Percentiles rank a stretch among this genome's conserved stretches.
phyloP scores from a whole-genome alignment of 2,797 vertebrate genomes.

The Acanthiza pusilla region DNA sequence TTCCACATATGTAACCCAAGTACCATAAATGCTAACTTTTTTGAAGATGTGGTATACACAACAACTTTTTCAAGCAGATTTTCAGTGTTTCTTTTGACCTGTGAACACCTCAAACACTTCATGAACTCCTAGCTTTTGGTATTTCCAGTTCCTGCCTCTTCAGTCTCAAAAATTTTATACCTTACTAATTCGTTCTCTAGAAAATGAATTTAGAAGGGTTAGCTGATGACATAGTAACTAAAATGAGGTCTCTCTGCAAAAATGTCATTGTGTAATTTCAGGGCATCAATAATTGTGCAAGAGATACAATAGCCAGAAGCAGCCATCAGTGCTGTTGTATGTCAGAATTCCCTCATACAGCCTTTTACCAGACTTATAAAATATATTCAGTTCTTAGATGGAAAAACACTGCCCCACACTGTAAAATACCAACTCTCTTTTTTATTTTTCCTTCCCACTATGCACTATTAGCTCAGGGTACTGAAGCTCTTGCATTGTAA shows the following conservation, averaged over 20 bases:
- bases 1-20: not conserved
- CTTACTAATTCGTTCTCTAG: not conserved
- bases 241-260: not conserved
- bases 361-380: not conserved
- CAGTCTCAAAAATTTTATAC: not conserved
- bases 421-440: not conserved
- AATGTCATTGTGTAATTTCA: not conserved
- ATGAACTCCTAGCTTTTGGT: not conserved
- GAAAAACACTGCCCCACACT: not conserved
- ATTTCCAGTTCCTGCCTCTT: not conserved
- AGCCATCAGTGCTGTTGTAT: not conserved
- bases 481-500: not conserved
- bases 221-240: not conserved
- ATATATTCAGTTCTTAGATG: not conserved
- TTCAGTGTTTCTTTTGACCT: not conserved
- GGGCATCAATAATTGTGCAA: not conserved
- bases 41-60: not conserved
- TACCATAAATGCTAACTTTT: not conserved
- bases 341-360: not conserved
- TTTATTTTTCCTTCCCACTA: rapidly evolving
- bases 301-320: not conserved
- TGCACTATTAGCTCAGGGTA: not conserved
- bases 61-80: not conserved
- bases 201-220: not conserved
- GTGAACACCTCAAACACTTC: not conserved